A percentile compares a stretch with the other conserved stretches of the same genome.
Evolutionary conservation across 2,888 invertebrate species (phyloP).

Genomic region (Melinaea menophilus): DNA sequence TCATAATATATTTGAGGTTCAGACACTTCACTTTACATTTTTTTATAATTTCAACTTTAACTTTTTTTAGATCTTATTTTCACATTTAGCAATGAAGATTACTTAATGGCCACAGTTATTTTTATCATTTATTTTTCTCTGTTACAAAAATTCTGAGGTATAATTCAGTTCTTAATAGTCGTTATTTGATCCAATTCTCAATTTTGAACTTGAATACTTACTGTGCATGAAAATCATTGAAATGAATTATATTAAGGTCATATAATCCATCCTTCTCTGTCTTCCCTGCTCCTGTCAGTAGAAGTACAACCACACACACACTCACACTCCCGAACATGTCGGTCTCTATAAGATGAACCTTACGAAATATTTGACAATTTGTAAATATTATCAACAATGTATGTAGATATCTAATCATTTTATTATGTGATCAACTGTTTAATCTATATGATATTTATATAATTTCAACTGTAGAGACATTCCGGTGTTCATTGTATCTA

Average conservation of each 20-base stretch:
- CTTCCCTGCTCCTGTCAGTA: constrained; percentile 34
- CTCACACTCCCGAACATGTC: not conserved
- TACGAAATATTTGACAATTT: not conserved
- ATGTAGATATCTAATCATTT: not conserved
- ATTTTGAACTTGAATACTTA: constrained; percentile 45
- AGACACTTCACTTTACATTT: too few species aligned
- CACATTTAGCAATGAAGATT: too few species aligned
- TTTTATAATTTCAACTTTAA: too few species aligned
- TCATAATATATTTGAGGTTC: too few species aligned
- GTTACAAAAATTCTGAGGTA: too few species aligned
- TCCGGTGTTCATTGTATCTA: too few species aligned
- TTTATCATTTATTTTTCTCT: too few species aligned
- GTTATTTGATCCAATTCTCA: too few species aligned
- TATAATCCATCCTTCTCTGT: constrained; percentile 47
- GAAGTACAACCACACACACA: constrained; percentile 32
- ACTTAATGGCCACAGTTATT: too few species aligned
- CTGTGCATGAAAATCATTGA: constrained; percentile 79
- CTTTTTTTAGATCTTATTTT: too few species aligned
- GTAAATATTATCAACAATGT: not conserved
- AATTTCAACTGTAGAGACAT: too few species aligned
- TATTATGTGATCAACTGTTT: constrained; percentile 1
- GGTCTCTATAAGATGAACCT: constrained; percentile 13
- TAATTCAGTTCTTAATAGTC: too few species aligned
- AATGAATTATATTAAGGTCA: constrained; percentile 69
- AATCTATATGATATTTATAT: not conserved